Percentiles rank a stretch among this genome's conserved stretches.
Conservation (phyloP, 2,113 vertebrate genomes). For the Corythaeola cristata region DNA sequence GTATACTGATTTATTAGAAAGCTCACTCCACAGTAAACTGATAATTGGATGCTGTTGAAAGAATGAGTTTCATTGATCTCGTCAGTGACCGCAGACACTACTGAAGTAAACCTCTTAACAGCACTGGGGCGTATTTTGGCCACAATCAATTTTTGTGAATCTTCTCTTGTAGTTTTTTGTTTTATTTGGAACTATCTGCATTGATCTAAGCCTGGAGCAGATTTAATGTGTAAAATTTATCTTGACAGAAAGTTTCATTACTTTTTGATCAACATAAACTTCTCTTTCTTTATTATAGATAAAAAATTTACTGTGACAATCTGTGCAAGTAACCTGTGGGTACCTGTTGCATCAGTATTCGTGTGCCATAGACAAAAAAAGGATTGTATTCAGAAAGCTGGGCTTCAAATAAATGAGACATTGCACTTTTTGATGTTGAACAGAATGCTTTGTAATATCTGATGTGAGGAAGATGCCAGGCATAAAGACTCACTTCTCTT, state of each 20-base stretch:
- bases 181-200: constrained; percentile 84
- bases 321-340: constrained; percentile 41
- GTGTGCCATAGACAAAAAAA: background rate
- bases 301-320: constrained; percentile 59
- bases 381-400: background rate
- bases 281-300: constrained; percentile 68
- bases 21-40: constrained; percentile 87
- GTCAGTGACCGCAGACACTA: constrained; percentile 90
- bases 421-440: background rate
- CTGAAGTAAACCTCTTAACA: constrained; percentile 88
- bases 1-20: constrained; percentile 92
- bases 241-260: constrained; percentile 85
- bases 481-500: background rate
- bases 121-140: constrained; percentile 85
- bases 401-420: constrained; percentile 26
- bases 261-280: constrained; percentile 66
- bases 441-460: background rate
- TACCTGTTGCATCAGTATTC: constrained; percentile 33
- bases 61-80: constrained; percentile 98
- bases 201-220: constrained; percentile 85
- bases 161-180: constrained; percentile 77
- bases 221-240: constrained; percentile 84
- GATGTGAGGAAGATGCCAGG: background rate
- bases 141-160: constrained; percentile 90
- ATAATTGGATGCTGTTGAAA: constrained; percentile 99